Evolutionary conservation across 2,888 invertebrate species (phyloP), one percentile per base, ranked within the genome.

Genomic region (Callosobruchus maculatus): DNA sequence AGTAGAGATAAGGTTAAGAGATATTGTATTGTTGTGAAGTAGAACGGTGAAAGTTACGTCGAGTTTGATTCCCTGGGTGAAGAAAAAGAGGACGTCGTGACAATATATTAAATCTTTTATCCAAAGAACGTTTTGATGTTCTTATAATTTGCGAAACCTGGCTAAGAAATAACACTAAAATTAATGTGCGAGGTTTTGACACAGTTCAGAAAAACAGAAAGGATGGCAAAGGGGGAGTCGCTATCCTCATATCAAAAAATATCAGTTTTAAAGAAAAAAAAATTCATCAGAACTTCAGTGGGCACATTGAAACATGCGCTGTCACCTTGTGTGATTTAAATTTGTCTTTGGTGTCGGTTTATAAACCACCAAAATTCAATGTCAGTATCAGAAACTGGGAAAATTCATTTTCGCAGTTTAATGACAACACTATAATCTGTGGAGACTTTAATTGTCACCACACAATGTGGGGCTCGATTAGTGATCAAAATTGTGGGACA

Each of bases 321-420:
- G 49, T 72, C 21, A 20, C 22, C 22, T 20, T 72, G n/a, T 22
- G 67, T 67, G 21, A 72, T 22, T 72, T 72, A 9, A 67, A 72
- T 66, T 20, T 72, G 20, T 67, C 26, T 22, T 20, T 67, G 22
- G 72, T 67, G 21, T 72, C 72, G n/a, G 67, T 72, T 72, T 72
- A 72, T 67, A 72, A 71, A 13, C 72, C 67, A 21, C 72, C 72
- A 20, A 71, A 20, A 22, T 67, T 72, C 66, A 72, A 67, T 67
- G 66, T 22, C 1, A 21, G 21, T 22, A 20, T 66, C 9, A 72
- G 67, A n/a, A 21, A 72, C 7, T 26, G 26, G 26, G 26, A 72
- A 67, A 72, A 66, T 22, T 21, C 20, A 67, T 72, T 72, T 72
- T 21, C 20, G n/a, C 49, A 71, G 21, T 67, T 67, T 21, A 4